phyloP scores from a whole-genome alignment of 64 coral and sea anemone genomes.

The Pachyseris speciosa region DNA sequence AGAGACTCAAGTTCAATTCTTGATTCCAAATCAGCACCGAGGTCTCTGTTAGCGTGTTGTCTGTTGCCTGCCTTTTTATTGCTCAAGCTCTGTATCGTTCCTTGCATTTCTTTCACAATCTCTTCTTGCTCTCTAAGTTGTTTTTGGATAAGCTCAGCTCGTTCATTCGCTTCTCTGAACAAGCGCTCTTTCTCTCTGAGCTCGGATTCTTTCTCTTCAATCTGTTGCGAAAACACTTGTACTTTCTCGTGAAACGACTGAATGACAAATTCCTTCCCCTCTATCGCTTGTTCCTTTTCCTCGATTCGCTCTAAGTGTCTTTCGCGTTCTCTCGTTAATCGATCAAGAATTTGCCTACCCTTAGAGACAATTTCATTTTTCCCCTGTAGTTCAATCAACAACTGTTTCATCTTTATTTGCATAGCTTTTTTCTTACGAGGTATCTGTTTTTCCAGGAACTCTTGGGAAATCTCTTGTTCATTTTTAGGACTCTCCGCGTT shows the following conservation, averaged over 20 bases:
- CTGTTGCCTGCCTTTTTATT: background rate
- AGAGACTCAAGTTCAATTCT: slow-evolving; percentile 51
- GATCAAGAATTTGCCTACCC: slow-evolving; percentile 52
- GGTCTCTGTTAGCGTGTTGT: background rate
- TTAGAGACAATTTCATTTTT: slow-evolving; percentile 66
- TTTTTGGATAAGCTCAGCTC: background rate
- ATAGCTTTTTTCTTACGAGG: slow-evolving; percentile 72
- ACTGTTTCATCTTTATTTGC: slow-evolving; percentile 40
- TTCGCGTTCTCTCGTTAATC: slow-evolving; percentile 44
- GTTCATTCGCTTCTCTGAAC: slow-evolving; percentile 17
- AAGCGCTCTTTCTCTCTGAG: slow-evolving; percentile 47
- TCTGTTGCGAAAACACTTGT: background rate
- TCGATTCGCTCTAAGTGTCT: slow-evolving; percentile 18
- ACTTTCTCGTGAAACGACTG: slow-evolving; percentile 42
- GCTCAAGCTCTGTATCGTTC: slow-evolving; percentile 18
- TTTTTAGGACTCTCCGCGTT: slow-evolving; percentile 1
- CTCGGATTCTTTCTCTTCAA: slow-evolving; percentile 31
- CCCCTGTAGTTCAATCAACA: slow-evolving; percentile 60
- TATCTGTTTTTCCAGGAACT: slow-evolving; percentile 34
- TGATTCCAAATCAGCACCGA: background rate
- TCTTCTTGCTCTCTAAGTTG: slow-evolving; percentile 52
- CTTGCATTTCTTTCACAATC: slow-evolving; percentile 65
- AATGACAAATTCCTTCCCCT: slow-evolving; percentile 62
- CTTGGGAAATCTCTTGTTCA: slow-evolving; percentile 14
- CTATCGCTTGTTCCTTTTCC: slow-evolving; percentile 63